These are phyloP conservation scores for Cyrtodaria siliqua DNA, from an alignment of 2,888 invertebrate species.

Conservation along the genomic window DNA sequence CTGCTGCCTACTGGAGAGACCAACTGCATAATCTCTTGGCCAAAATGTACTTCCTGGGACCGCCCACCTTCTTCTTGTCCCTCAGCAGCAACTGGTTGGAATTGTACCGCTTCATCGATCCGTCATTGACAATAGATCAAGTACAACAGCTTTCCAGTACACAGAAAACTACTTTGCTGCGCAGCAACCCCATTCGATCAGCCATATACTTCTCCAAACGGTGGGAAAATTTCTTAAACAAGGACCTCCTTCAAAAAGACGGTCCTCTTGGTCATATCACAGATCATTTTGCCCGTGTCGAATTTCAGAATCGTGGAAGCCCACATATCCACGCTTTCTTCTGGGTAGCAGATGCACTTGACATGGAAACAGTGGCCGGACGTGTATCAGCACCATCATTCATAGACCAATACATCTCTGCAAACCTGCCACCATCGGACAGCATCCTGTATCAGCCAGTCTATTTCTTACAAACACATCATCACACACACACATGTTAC, in stretches of 20 bases:
- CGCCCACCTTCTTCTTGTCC: constrained; percentile 46
- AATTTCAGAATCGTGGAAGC: constrained; percentile 20
- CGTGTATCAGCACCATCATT: constrained; percentile 1
- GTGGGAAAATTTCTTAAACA: constrained; percentile 29
- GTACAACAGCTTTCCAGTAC: constrained; percentile 8
- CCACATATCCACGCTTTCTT: constrained; percentile 31
- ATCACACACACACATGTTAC: constrained; percentile 16
- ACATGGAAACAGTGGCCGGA: constrained; percentile 18
- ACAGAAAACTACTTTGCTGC: constrained; percentile 13
- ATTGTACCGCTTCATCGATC: constrained; percentile 33
- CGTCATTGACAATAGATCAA: constrained; percentile 9
- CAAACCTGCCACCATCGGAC: not conserved
- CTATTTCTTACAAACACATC: not conserved
- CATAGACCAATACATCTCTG: constrained; percentile 28
- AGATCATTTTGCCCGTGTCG: constrained; percentile 20
- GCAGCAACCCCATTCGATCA: constrained; percentile 26
- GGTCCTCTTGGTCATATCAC: not conserved
- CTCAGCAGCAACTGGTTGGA: constrained; percentile 39
- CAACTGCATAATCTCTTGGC: constrained; percentile 38
- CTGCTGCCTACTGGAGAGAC: constrained; percentile 40
- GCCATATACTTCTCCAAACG: constrained; percentile 34
- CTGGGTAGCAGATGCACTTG: constrained; percentile 15
- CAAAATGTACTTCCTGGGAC: constrained; percentile 35
- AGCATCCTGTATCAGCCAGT: no score
- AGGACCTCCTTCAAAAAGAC: not conserved